Base-by-base conservation (phyloP, 37 sponge, comb jelly and placozoan species). In the Geodia barretti region DNA sequence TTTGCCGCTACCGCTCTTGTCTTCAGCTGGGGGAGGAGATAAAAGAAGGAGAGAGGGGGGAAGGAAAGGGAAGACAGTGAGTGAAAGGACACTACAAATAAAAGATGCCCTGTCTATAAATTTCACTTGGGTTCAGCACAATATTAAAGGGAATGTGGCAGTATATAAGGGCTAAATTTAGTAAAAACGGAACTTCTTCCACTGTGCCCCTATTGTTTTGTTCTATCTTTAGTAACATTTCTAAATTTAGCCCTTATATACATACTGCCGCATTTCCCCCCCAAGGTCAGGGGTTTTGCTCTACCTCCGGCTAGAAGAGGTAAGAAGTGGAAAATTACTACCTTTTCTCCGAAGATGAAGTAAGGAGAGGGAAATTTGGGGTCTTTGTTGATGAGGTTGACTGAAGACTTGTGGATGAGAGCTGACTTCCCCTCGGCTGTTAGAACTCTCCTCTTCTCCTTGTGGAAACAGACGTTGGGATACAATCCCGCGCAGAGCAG, bases 351-450 rank as follows among this genome's bases (percentile, higher is more conserved):
- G 71, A 85, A 94, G 35, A 89, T 83, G 38, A 94, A 90, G 80
- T 83, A 94, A 8, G 91, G 95, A 34, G 91, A 94, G 23, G 95
- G 78, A 62, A 91, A 90, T 24, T 60, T 71, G 31, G 85, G 82
- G 32, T 91, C 86, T 31, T 89, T 86, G 75, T 79, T 75, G 60
- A 84, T 85, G 70, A 81, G 68, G 79, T 94, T 94, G 39, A 93
- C 87, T 23, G 92, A 91, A n/a, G 86, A 75, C 83, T 90, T 94
- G 87, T 91, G 91, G 60, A 94, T 94, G 77, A 91, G 89, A 0
- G 95, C 95, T 1, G 42, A 40, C 79, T 82, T 87, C 0, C 41
- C 72, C 34, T 91, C 92, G 8, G 86, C 59, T 1, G 83, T 87
- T 60, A 84, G 62, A 19, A 94, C 43, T 63, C 71, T 38, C 26